Evolutionary conservation across 92 coral and sea anemone species (phyloP), one percentile per base, ranked within the genome.

Genomic region (Parazoanthus atlanticus): DNA sequence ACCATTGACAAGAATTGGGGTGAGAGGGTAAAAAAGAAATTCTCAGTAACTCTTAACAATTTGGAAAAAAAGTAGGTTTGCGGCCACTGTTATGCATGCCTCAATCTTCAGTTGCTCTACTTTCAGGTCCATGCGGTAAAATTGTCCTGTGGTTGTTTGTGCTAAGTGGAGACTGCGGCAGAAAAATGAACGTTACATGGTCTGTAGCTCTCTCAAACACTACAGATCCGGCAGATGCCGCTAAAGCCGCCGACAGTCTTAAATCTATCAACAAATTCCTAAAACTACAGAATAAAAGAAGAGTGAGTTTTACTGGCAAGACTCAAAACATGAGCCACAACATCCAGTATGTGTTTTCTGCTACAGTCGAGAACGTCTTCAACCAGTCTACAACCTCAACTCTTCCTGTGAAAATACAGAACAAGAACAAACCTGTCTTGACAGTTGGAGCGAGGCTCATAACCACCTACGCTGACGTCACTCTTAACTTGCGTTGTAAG

Each of bases 401-500:
- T 75, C 36, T 34, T 34, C 3, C 26, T 36, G 21, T 75, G 25
- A 34, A 6, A 21, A 21, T 75, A 21, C 16, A 75, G 47, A 36
- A 75, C 79, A 75, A 75, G 79, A 36, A 32, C 5, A 75, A 75
- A 36, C 79, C 79, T 1, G 79, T 75, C 12, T 34, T 75, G 40
- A 38, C 6, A 21, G 79, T 75, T 36, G 79, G 79, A 75, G 52
- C n/a, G 11, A 75, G 25, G 47, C 11, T 36, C 52, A 75, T 34
- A 36, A 26, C 19, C 12, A 75, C 49, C 26, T 75, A 75, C 47
- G 79, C 46, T 8, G 40, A 75, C 13, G 40, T 31, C 52, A 75
- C 16, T 31, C 46, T 36, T 6, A 38, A 12, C n/a, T 36, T 75
- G 40, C 47, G 49, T 21, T 11, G 79, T 75, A 38, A 75, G 79